Base-by-base conservation (phyloP, 2,113 vertebrate genomes). In the Sminthopsis crassicaudata region DNA sequence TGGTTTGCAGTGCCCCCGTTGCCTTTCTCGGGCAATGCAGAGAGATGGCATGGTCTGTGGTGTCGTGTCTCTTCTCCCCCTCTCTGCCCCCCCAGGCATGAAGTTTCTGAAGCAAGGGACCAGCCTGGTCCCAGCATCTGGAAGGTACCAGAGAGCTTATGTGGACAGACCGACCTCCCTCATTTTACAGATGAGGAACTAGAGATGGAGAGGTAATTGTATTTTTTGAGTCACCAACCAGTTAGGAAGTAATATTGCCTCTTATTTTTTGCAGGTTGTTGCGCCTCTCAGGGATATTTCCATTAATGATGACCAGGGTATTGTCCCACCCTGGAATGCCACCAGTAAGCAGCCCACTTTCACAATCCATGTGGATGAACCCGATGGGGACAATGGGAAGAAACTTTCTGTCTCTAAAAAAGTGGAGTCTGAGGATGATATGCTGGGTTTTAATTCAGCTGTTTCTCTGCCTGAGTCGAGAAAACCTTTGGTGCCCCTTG, bases 291-390 rank as follows among this genome's bases (percentile, higher is more conserved):
- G 95, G 93, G 98, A 60, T 67, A 96, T 46, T 97, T 98, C 90
- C 98, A 95, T 95, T 98, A 98, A 99, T 93, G 99, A 98, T 90
- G 98, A 99, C 36, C 99, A 98, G 25, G 96, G 96, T 50, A 97
- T 96, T 94, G 96, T 93, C 50, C 98, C 97, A 90, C 89, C 95
- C 0, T 99, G 99, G 91, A 99, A 98, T 96, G 96, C 96, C 1
- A 53, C 67, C 8, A 50, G 89, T 90, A 99, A 98, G 89, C 99
- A 96, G 91, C 97, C 98, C 60, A 53, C 98, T 10, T 99, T 99
- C 94, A 97, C 98, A 94, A 98, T 99, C 96, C 99, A 99, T n/a
- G 96, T 99, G 96, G 99, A 99, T 93, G 99, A 99, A 96, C 98
- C 99, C 2, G 99, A 99, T 88, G 98, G 97, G 0, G 96, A 98